These are phyloP conservation scores for Habroteleia sp. DNA, from an alignment of 2,888 invertebrate species.

Conservation along the genomic window DNA sequence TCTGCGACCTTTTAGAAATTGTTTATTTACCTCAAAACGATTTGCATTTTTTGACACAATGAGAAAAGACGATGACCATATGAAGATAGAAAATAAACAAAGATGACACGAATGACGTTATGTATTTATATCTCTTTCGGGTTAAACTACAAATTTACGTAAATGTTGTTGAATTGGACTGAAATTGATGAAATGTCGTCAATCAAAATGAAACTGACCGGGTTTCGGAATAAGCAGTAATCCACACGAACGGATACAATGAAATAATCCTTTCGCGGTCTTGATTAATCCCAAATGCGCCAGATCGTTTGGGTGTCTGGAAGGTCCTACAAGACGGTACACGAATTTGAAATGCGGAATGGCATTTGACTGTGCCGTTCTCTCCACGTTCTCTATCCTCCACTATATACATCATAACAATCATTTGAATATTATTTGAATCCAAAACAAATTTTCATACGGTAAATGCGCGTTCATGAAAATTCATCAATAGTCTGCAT, in stretches of 20 bases:
- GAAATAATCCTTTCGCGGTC: constrained; percentile 33
- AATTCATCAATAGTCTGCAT: constrained; percentile 32
- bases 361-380: constrained; percentile 1
- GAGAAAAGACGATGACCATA: no score
- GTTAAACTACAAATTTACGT: no score
- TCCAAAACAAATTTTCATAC: constrained; percentile 46
- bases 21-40: no score
- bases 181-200: no score
- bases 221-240: not conserved
- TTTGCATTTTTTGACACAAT: no score
- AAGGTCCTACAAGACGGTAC: constrained; percentile 6
- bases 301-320: constrained; percentile 12
- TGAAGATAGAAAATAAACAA: no score
- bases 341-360: constrained; percentile 25
- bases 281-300: constrained; percentile 39
- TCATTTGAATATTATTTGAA: constrained; percentile 46
- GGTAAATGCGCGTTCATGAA: constrained; percentile 45
- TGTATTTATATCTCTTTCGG: no score
- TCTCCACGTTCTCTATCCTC: not conserved
- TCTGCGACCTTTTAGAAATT: no score
- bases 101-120: no score
- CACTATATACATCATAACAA: constrained; percentile 18
- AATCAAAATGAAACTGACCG: constrained; percentile 10
- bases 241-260: constrained; percentile 19
- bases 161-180: no score